Conservation (phyloP, 2,888 invertebrate species). For the Hololepta plana region DNA sequence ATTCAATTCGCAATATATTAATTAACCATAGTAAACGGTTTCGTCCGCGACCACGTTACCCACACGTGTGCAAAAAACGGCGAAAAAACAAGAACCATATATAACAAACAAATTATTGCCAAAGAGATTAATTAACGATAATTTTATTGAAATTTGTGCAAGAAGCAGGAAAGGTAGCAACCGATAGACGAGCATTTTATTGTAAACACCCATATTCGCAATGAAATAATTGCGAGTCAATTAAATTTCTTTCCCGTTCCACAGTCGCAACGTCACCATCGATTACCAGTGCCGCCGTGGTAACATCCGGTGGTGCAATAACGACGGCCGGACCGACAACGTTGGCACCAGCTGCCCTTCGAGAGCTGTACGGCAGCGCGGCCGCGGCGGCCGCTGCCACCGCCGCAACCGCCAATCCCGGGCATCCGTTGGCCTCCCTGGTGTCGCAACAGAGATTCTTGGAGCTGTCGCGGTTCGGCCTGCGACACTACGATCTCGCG, state of each 20-base stretch:
- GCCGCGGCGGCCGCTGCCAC: constrained; percentile 6
- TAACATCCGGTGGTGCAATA: constrained; percentile 20
- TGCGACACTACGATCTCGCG: constrained; percentile 78
- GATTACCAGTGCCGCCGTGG: constrained; percentile 30
- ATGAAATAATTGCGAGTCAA: constrained; percentile 5
- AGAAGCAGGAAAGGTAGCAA: no score
- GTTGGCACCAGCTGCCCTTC: constrained; percentile 25
- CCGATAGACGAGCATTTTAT: no score
- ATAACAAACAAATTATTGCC: no score
- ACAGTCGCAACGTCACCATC: constrained; percentile 38
- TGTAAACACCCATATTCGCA: no score
- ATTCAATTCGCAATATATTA: no score
- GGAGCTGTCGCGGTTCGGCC: constrained; percentile 62
- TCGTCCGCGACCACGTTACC: no score
- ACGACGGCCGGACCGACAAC: no score
- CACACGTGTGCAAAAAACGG: no score
- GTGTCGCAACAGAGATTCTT: constrained; percentile 63
- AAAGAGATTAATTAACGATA: no score
- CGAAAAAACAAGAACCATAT: no score
- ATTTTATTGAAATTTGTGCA: no score
- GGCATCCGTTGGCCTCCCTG: constrained; percentile 50
- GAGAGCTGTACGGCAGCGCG: constrained; percentile 23
- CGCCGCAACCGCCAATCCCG: constrained; percentile 25
- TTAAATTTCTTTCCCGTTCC: constrained; percentile 18
- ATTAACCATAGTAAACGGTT: no score